A percentile compares a stretch with the other conserved stretches of the same genome.
These are phyloP conservation scores for Aethes cnicana DNA, from an alignment of 2,888 invertebrate species.

Conservation along the genomic window DNA sequence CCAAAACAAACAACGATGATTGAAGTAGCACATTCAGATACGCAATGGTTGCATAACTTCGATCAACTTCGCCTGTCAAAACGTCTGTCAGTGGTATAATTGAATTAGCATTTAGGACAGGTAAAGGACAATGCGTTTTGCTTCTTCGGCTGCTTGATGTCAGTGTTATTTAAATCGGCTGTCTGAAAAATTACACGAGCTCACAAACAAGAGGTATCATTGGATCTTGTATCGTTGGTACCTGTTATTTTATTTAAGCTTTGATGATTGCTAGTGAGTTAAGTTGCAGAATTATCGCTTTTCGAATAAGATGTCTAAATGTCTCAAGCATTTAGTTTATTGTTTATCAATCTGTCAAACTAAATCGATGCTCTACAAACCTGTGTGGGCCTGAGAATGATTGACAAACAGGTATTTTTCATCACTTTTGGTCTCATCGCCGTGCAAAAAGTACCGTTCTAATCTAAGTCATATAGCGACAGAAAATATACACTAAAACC, in stretches of 20 bases:
- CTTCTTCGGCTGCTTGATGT: slow-evolving; percentile 3
- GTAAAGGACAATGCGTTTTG: slow-evolving; percentile 7
- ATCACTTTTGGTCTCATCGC: no score
- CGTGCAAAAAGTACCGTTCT: no score
- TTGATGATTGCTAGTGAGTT: background rate
- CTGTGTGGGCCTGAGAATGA: no score
- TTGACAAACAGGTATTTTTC: no score
- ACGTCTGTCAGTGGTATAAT: slow-evolving; percentile 23
- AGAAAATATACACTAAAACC: no score
- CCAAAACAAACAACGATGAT: slow-evolving; percentile 29
- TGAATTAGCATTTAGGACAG: slow-evolving; percentile 27
- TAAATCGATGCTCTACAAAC: no score
- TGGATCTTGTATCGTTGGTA: background rate
- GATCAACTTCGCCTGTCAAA: slow-evolving; percentile 16
- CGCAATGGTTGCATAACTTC: slow-evolving; percentile 13
- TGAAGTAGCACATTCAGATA: slow-evolving; percentile 18
- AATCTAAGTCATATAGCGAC: no score
- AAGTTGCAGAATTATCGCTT: no score
- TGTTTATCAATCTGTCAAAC: no score
- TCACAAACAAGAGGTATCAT: background rate
- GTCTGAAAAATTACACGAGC: background rate
- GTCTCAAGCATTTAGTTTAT: no score
- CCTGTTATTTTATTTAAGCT: background rate
- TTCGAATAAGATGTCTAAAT: no score
- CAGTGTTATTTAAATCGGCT: slow-evolving; percentile 2